Conservation (phyloP, 2,113 vertebrate species). For the Panthera uncia region DNA sequence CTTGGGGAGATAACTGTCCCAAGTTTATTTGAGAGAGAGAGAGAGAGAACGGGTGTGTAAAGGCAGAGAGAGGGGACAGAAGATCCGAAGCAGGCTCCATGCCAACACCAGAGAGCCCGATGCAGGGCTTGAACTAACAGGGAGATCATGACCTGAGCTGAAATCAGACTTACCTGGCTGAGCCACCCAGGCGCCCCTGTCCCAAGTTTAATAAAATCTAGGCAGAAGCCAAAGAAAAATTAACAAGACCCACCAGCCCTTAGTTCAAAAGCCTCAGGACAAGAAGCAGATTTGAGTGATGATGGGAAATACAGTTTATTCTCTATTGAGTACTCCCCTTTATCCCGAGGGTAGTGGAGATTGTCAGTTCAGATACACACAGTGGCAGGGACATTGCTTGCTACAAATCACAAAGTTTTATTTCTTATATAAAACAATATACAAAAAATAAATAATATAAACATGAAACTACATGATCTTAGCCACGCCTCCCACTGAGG, state of each 20-base stretch:
- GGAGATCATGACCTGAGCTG: no score
- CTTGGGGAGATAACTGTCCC: not conserved
- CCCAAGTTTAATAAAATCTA: not conserved
- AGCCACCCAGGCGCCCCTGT: not conserved
- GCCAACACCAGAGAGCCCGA: no score
- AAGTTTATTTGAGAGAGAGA: not conserved
- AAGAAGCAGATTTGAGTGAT: not conserved
- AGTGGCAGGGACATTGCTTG: fast-evolving
- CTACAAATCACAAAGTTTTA: conserved; percentile 64
- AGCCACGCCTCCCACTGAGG: conserved; percentile 12
- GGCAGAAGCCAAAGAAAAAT: not conserved
- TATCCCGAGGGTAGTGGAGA: not conserved
- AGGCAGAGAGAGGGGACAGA: no score
- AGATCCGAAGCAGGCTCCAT: no score
- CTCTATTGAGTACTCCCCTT: not conserved
- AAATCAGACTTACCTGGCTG: no score
- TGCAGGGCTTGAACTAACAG: no score
- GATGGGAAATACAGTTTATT: conserved; percentile 5
- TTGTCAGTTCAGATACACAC: not conserved
- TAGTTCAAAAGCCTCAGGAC: not conserved
- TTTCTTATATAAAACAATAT: conserved; percentile 32
- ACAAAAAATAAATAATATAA: conserved; percentile 47
- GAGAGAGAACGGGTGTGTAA: no score
- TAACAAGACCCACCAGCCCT: not conserved
- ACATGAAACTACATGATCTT: not conserved